Conservation (phyloP, 2,797 vertebrate genomes). For the Garrulus glandarius region DNA sequence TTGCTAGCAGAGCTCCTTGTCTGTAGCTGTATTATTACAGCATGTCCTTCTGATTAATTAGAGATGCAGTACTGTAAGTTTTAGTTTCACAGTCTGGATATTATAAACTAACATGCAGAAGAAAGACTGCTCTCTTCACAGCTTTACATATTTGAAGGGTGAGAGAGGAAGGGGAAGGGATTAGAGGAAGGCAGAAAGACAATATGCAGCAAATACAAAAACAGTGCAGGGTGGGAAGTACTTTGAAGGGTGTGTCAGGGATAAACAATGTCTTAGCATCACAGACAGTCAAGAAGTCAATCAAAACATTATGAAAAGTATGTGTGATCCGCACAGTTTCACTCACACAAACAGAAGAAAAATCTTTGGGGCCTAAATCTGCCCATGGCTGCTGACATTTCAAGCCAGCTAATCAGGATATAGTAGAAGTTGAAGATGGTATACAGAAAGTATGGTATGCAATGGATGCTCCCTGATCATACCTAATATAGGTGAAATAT, state of each 20-base stretch:
- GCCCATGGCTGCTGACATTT: constrained; percentile 14
- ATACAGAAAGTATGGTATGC: background rate
- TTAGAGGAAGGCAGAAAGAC: background rate
- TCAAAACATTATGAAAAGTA: background rate
- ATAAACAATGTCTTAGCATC: background rate
- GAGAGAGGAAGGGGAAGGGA: background rate
- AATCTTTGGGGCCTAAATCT: background rate
- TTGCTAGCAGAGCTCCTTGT: background rate
- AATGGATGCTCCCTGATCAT: background rate
- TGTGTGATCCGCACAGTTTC: background rate
- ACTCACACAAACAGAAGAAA: background rate
- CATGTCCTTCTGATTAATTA: constrained; percentile 19
- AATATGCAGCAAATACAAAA: background rate
- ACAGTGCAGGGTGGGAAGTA: background rate
- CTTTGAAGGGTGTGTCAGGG: background rate
- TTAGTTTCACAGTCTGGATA: background rate
- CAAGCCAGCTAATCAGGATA: constrained; percentile 6
- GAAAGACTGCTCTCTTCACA: background rate
- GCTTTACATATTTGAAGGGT: background rate
- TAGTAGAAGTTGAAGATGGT: background rate
- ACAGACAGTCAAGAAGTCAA: background rate
- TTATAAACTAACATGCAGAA: background rate
- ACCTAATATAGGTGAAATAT: background rate
- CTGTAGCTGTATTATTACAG: background rate
- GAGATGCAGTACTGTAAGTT: background rate